phyloP scores from a whole-genome alignment of 2,888 invertebrate genomes.

The Caenorhabditis zanzibari region DNA sequence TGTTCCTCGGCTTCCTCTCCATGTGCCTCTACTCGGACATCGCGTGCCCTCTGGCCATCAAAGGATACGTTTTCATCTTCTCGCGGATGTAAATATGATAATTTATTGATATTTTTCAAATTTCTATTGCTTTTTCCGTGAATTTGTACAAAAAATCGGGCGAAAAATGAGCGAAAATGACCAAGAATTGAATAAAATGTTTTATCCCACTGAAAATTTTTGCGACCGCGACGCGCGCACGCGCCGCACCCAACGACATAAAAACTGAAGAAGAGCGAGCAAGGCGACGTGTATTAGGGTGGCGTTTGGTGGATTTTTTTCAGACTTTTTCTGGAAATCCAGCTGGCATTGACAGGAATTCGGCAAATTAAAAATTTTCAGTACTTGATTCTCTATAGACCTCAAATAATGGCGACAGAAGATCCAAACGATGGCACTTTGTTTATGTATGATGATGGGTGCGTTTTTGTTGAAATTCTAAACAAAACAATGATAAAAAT shows the following conservation, averaged over 20 bases:
- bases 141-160: constrained; percentile 1
- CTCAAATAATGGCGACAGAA: too few species aligned
- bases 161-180: not conserved
- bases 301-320: not conserved
- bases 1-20: constrained; percentile 40
- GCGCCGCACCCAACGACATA: not conserved
- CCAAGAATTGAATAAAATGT: not conserved
- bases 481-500: too few species aligned
- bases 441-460: too few species aligned
- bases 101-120: not conserved
- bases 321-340: too few species aligned
- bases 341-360: too few species aligned
- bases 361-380: too few species aligned
- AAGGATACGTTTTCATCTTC: constrained; percentile 49
- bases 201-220: not conserved
- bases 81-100: constrained; percentile 40
- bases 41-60: constrained; percentile 54
- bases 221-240: not conserved
- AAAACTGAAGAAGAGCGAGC: not conserved
- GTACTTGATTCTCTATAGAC: too few species aligned
- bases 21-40: constrained; percentile 63
- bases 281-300: not conserved
- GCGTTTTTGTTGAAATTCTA: too few species aligned
- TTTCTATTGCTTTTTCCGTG: not conserved
- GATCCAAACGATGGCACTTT: too few species aligned